phyloP scores from a whole-genome alignment of 2,888 invertebrate species.

The Zygaena filipendulae region DNA sequence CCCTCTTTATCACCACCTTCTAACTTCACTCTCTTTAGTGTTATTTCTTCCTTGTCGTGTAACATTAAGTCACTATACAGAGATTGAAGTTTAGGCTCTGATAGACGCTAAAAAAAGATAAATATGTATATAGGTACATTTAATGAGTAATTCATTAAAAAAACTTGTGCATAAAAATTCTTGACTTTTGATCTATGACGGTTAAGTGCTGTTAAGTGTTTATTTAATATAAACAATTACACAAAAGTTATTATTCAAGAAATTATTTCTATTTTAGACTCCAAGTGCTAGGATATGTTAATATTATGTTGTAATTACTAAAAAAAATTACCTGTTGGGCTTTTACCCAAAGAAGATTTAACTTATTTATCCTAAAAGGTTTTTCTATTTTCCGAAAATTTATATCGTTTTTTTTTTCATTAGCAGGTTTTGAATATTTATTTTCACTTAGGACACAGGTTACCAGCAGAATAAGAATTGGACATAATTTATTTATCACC shows the following conservation, averaged over 20 bases:
- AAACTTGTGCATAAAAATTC: no score
- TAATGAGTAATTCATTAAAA: no score
- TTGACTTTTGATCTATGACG: no score
- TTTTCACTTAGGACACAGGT: constrained; percentile 47
- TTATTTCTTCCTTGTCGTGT: constrained; percentile 92
- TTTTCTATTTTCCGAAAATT: constrained; percentile 79
- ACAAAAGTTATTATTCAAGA: no score
- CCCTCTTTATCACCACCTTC: constrained; percentile 92
- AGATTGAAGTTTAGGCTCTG: constrained; percentile 86
- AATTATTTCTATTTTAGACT: no score
- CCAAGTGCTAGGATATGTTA: no score
- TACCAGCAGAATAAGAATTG: constrained; percentile 20
- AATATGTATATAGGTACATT: no score
- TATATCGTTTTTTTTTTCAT: constrained; percentile 48
- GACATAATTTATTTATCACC: constrained; percentile 2
- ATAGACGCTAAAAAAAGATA: constrained; percentile 71
- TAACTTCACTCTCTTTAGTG: constrained; percentile 81
- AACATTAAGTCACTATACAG: constrained; percentile 89
- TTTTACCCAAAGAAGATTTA: constrained; percentile 91
- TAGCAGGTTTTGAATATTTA: constrained; percentile 74
- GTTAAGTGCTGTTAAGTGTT: no score
- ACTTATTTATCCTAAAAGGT: constrained; percentile 91
- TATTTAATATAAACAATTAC: no score
- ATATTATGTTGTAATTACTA: no score
- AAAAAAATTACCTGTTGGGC: constrained; percentile 78